phyloP scores from a whole-genome alignment of 2,888 invertebrate species.

The Acrocyrtus sp. region DNA sequence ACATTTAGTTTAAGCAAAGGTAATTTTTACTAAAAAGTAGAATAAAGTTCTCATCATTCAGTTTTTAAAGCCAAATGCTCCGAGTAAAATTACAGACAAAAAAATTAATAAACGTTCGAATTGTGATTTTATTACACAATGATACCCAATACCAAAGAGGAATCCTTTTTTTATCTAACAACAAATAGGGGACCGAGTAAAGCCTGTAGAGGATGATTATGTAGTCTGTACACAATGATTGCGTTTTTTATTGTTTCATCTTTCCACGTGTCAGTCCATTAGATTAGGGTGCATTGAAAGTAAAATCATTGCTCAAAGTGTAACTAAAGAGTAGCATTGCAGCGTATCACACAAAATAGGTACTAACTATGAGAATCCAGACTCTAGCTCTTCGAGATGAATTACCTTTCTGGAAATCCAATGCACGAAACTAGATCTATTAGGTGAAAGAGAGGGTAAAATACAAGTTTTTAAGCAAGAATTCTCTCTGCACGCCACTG shows the following conservation, averaged over 20 bases:
- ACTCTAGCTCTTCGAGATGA: too few species aligned
- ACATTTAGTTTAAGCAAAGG: neutral
- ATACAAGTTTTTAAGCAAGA: neutral
- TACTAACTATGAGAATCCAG: too few species aligned
- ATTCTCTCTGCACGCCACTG: neutral
- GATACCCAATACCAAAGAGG: too few species aligned
- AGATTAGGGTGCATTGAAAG: neutral
- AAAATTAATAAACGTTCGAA: too few species aligned
- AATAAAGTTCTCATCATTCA: neutral
- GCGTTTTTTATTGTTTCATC: conserved; percentile 12
- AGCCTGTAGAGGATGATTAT: too few species aligned
- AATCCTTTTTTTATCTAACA: too few species aligned
- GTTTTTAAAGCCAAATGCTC: neutral
- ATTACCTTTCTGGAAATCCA: neutral
- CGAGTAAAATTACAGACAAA: neutral
- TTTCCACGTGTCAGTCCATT: conserved; percentile 27
- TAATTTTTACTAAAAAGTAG: neutral
- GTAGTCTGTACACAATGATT: neutral
- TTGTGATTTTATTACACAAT: too few species aligned
- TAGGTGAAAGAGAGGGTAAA: neutral
- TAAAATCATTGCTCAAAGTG: neutral
- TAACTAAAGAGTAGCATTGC: too few species aligned
- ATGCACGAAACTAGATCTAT: neutral
- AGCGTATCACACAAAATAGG: too few species aligned
- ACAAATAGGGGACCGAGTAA: too few species aligned